phyloP scores from a whole-genome alignment of 1,140 invertebrate species.

The Dysdera silvatica region DNA sequence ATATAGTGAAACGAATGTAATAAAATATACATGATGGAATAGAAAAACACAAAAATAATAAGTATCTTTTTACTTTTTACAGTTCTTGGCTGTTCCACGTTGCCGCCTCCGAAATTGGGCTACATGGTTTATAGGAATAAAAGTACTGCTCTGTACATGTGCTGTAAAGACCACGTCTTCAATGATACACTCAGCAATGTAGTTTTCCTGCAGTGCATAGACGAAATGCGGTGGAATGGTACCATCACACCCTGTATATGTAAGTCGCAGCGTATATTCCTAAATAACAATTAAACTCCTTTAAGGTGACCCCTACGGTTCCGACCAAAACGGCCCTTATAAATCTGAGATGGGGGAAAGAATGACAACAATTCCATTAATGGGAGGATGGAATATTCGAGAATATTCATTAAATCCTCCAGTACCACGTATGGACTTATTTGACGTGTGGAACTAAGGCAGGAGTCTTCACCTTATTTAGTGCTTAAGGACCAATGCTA shows the following conservation, averaged over 20 bases:
- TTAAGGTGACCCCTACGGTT: too few relatives aligned
- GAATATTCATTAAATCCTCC: too few relatives aligned
- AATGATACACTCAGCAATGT: constrained; percentile 49
- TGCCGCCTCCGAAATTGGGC: constrained; percentile 50
- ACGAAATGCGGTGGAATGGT: constrained; percentile 52
- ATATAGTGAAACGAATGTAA: background rate
- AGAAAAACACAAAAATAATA: background rate
- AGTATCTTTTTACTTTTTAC: constrained; percentile 27
- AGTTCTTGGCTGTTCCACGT: constrained; percentile 53
- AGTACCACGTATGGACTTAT: too few relatives aligned
- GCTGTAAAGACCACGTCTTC: constrained; percentile 53
- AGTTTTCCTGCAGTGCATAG: constrained; percentile 49
- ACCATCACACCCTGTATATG: constrained; percentile 52
- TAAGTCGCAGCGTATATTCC: too few relatives aligned
- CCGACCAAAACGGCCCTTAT: too few relatives aligned
- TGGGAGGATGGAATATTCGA: too few relatives aligned
- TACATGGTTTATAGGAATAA: constrained; percentile 52
- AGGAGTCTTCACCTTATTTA: too few relatives aligned
- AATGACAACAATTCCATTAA: too few relatives aligned
- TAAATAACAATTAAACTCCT: too few relatives aligned
- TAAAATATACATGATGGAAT: background rate
- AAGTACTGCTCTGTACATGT: constrained; percentile 52
- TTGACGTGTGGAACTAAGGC: too few relatives aligned
- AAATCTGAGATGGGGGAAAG: too few relatives aligned
- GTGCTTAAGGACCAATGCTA: too few relatives aligned